Conservation (phyloP, 2,888 invertebrate genomes). For the Cryptocephalus primarius region DNA sequence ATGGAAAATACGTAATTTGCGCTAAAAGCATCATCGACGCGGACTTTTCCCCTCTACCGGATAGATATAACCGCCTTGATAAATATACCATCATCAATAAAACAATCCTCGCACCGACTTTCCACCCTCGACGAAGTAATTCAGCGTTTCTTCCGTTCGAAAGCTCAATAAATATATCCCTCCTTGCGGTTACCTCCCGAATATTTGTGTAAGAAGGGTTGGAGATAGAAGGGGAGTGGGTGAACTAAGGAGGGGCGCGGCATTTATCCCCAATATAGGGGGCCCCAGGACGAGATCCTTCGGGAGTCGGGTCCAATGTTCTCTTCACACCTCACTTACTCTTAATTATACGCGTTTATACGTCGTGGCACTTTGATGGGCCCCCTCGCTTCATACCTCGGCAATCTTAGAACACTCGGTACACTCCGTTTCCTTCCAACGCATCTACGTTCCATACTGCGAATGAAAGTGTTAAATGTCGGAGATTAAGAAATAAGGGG, state of each 20-base stretch:
- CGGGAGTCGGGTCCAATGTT: conserved; percentile 28
- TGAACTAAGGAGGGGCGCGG: conserved; percentile 10
- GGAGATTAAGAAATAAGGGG: too few species aligned
- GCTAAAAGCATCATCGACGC: too few species aligned
- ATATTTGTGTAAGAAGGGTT: conserved; percentile 11
- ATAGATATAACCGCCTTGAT: too few species aligned
- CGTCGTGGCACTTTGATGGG: conserved; percentile 11
- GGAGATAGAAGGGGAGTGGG: conserved; percentile 16
- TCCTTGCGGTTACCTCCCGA: conserved; percentile 10
- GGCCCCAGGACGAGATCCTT: conserved; percentile 30
- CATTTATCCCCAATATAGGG: conserved; percentile 26
- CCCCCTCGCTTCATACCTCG: conserved; percentile 2
- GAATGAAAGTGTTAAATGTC: neutral
- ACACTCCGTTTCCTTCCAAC: conserved; percentile 1
- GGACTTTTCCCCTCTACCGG: too few species aligned
- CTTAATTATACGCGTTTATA: conserved; percentile 35
- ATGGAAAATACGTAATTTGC: too few species aligned
- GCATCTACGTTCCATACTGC: conserved; percentile 1
- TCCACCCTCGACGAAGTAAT: too few species aligned
- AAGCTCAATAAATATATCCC: conserved; percentile 4
- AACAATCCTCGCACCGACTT: too few species aligned
- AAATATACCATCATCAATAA: too few species aligned
- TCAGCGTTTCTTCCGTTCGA: too few species aligned
- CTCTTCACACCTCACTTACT: conserved; percentile 35
- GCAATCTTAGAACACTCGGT: conserved; percentile 6